phyloP scores from a whole-genome alignment of 2,888 invertebrate genomes.

The Drosophila bunnanda region DNA sequence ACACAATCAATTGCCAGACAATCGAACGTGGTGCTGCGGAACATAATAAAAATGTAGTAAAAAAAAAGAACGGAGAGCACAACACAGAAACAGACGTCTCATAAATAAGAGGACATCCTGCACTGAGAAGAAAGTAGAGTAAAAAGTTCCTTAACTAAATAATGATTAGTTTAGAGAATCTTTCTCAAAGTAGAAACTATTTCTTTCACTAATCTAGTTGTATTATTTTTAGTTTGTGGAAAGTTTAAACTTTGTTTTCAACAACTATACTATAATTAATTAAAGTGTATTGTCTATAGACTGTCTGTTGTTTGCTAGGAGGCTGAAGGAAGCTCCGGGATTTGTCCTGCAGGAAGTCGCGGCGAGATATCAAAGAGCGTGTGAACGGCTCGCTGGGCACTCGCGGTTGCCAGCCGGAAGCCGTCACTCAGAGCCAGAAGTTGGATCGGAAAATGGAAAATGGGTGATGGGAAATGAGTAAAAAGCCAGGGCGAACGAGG shows the following conservation, averaged over 20 bases:
- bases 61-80: background rate
- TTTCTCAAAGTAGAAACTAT: background rate
- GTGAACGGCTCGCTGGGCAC: conserved; percentile 18
- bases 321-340: conserved; percentile 17
- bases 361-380: conserved; percentile 42
- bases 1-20: conserved; percentile 54
- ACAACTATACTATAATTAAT: background rate
- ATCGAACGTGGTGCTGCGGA: conserved; percentile 40
- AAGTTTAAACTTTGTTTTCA: too few relatives aligned
- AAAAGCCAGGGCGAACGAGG: background rate
- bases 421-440: conserved; percentile 15
- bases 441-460: conserved; percentile 5
- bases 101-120: conserved; percentile 40
- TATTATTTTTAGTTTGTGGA: background rate
- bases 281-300: conserved; percentile 11
- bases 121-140: background rate
- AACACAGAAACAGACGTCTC: conserved; percentile 22
- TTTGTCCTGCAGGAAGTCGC: conserved; percentile 39
- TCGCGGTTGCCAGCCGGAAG: conserved; percentile 29
- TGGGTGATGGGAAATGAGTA: background rate
- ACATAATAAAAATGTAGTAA: conserved; percentile 20
- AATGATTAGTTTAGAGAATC: background rate
- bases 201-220: background rate
- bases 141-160: background rate
- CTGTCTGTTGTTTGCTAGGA: conserved; percentile 49